Conservation (phyloP, 1,140 invertebrate genomes). For the Diorhabda carinulata region DNA sequence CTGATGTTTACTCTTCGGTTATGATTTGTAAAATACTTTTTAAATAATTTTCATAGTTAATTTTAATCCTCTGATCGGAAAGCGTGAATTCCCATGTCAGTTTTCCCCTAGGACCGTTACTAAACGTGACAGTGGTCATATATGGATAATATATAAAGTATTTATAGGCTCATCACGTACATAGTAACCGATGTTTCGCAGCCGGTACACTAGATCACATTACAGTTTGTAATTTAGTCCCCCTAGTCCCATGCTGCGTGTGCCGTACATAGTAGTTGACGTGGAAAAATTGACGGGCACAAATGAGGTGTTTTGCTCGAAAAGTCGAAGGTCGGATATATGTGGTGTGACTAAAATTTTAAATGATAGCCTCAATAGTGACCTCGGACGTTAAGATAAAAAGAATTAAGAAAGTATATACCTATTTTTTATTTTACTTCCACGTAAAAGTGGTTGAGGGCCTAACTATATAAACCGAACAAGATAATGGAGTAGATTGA, state of each 20-base stretch:
- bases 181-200: slow-evolving; percentile 36
- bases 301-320: slow-evolving; percentile 12
- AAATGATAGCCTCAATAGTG: neutral
- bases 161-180: slow-evolving; percentile 39
- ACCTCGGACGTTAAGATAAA: neutral
- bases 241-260: slow-evolving; percentile 6
- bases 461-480: no score
- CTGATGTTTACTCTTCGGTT: neutral
- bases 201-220: slow-evolving; percentile 40
- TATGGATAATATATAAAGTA: slow-evolving; percentile 35
- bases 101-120: slow-evolving; percentile 11
- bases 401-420: neutral
- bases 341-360: neutral
- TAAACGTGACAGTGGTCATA: slow-evolving; percentile 31
- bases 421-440: neutral
- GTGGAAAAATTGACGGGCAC: slow-evolving; percentile 8
- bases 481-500: no score
- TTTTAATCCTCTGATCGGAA: slow-evolving; percentile 15
- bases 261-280: neutral
- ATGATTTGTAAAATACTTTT: slow-evolving; percentile 1
- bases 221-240: slow-evolving; percentile 41
- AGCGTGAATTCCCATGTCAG: slow-evolving; percentile 6
- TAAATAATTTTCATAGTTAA: slow-evolving; percentile 16
- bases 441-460: no score
- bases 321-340: slow-evolving; percentile 2